Percentiles rank a stretch among this genome's conserved stretches.
Evolutionary conservation across 2,113 vertebrate species (phyloP).

Genomic region (Melanostigma gelatinosum): DNA sequence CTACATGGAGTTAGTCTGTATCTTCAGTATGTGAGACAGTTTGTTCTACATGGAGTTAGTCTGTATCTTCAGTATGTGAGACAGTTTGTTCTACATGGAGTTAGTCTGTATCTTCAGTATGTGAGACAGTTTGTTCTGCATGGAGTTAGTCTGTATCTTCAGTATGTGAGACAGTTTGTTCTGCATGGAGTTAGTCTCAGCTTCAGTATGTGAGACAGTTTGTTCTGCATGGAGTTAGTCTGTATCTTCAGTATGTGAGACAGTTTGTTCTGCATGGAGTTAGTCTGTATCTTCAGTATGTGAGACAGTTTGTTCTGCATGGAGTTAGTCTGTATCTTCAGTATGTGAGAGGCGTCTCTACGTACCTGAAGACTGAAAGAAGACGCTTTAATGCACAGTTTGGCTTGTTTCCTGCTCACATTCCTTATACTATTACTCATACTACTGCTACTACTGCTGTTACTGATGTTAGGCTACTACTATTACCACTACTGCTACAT

Average conservation of each 20-base stretch:
- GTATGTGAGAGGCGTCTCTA: background rate
- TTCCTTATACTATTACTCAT: background rate
- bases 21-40: background rate
- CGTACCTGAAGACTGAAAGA: background rate
- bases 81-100: too few relatives aligned
- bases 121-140: too few relatives aligned
- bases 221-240: constrained; percentile 1
- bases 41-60: too few relatives aligned
- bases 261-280: constrained; percentile 3
- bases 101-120: background rate
- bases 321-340: background rate
- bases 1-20: too few relatives aligned
- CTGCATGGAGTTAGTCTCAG: too few relatives aligned
- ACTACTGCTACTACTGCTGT: background rate
- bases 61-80: background rate
- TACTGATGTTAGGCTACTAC: background rate
- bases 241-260: background rate
- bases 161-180: background rate
- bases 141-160: background rate
- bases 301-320: background rate
- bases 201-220: background rate
- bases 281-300: constrained; percentile 1
- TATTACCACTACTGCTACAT: background rate
- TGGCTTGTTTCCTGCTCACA: too few relatives aligned
- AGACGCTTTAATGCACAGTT: background rate